Percentiles rank a stretch among this genome's conserved stretches.
Evolutionary conservation across 2,797 vertebrate genomes (phyloP).

Genomic region (Xiphophorus birchmanni): DNA sequence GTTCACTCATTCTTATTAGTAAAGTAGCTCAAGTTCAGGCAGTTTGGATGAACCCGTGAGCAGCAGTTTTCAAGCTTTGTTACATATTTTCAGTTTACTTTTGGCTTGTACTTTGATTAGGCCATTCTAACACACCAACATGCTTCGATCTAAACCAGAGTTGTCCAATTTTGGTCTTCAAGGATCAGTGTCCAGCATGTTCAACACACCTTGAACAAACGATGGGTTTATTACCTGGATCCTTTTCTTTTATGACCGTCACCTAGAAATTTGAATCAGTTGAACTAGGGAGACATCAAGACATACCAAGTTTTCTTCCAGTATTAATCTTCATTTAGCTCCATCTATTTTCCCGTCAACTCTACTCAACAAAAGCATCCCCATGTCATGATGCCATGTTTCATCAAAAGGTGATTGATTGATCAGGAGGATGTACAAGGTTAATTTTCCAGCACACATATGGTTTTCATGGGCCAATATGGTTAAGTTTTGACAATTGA

Average conservation of each 20-base stretch:
- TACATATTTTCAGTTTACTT: neutral
- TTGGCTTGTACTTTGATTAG: neutral
- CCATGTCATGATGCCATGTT: neutral
- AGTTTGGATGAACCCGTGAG: neutral
- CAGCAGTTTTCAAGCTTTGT: neutral
- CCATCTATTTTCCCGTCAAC: neutral
- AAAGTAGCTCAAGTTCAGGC: neutral
- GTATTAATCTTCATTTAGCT: neutral
- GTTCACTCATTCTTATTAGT: neutral
- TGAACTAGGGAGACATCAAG: neutral
- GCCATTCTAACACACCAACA: neutral
- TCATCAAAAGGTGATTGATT: no score
- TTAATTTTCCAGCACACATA: neutral
- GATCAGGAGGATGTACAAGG: no score
- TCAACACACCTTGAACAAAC: neutral
- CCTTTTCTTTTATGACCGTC: neutral
- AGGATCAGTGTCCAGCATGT: neutral
- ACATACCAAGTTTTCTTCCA: neutral
- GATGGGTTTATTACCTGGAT: no score
- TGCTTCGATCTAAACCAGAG: neutral
- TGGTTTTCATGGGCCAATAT: neutral
- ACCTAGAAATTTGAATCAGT: neutral
- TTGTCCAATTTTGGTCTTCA: neutral
- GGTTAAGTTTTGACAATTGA: neutral
- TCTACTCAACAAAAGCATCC: neutral